Percentiles rank a stretch among this genome's conserved stretches.
Evolutionary conservation across 2,113 vertebrate species (phyloP).

Genomic region (Heloderma charlesbogerti): DNA sequence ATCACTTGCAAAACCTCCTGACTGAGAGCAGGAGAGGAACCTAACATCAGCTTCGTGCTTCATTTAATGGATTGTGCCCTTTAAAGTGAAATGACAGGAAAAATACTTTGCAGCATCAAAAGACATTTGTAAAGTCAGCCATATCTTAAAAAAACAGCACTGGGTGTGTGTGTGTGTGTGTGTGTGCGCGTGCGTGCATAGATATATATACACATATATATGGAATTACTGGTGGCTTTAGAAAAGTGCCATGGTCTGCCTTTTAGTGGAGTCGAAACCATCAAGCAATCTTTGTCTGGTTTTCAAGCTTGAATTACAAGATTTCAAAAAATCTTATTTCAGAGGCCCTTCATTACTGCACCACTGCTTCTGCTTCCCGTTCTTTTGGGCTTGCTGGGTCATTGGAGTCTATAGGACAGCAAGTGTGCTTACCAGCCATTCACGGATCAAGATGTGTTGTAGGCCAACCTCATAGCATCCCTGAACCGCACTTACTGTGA

Average conservation of each 20-base stretch:
- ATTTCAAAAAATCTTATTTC: conserved; percentile 69
- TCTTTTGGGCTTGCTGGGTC: conserved; percentile 68
- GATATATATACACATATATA: too few species aligned
- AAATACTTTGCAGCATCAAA: conserved; percentile 14
- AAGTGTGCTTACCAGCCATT: conserved; percentile 77
- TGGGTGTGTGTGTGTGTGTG: too few species aligned
- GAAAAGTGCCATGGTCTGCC: conserved; percentile 34
- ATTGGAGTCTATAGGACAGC: conserved; percentile 77
- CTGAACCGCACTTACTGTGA: conserved; percentile 81
- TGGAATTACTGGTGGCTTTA: conserved; percentile 71
- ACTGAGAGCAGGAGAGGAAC: background rate
- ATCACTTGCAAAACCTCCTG: background rate
- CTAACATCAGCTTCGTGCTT: background rate
- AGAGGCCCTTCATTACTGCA: conserved; percentile 58
- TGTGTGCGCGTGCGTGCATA: too few species aligned
- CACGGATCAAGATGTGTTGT: conserved; percentile 72
- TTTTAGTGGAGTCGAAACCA: conserved; percentile 66
- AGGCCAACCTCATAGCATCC: conserved; percentile 67
- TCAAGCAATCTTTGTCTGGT: conserved; percentile 56
- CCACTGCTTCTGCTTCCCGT: conserved; percentile 61
- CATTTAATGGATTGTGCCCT: background rate
- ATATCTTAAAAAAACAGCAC: conserved; percentile 59
- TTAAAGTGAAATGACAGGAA: conserved; percentile 56
- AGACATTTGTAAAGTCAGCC: background rate
- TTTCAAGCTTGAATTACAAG: conserved; percentile 71